Evolutionary conservation across 2,888 invertebrate genomes (phyloP).

Genomic region (Amblyjoppa fuscipennis): DNA sequence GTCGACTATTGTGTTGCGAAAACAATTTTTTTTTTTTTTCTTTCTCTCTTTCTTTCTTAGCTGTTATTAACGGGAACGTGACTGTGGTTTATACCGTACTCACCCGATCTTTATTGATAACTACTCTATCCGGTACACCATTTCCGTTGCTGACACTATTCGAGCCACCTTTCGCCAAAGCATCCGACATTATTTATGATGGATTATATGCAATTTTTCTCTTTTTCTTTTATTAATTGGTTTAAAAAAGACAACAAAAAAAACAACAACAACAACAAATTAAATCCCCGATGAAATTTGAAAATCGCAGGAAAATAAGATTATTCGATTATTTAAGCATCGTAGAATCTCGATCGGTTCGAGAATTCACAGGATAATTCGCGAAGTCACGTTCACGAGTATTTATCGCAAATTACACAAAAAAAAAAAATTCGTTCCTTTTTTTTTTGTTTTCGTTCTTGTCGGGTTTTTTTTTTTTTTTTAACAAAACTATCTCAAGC

Average conservation of each 20-base stretch:
- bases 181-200: slow-evolving; percentile 66
- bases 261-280: neutral
- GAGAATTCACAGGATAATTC: neutral
- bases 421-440: neutral
- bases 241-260: neutral
- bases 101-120: slow-evolving; percentile 68
- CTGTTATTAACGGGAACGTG: neutral
- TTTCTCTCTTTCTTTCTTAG: neutral
- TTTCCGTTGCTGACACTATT: slow-evolving; percentile 66
- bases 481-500: neutral
- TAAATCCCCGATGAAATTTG: neutral
- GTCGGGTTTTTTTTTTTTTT: too few relatives aligned
- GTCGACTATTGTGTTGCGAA: slow-evolving; percentile 5
- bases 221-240: neutral
- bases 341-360: neutral
- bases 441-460: too few relatives aligned
- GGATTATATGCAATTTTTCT: neutral
- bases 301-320: neutral
- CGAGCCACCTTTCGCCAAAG: slow-evolving; percentile 62
- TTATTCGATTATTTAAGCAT: neutral
- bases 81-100: slow-evolving; percentile 58
- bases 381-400: neutral
- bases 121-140: slow-evolving; percentile 63
- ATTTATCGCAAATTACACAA: neutral
- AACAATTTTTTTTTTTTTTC: neutral